Conservation (phyloP, 2,113 vertebrate species). For the Mesoclemmys tuberculata region DNA sequence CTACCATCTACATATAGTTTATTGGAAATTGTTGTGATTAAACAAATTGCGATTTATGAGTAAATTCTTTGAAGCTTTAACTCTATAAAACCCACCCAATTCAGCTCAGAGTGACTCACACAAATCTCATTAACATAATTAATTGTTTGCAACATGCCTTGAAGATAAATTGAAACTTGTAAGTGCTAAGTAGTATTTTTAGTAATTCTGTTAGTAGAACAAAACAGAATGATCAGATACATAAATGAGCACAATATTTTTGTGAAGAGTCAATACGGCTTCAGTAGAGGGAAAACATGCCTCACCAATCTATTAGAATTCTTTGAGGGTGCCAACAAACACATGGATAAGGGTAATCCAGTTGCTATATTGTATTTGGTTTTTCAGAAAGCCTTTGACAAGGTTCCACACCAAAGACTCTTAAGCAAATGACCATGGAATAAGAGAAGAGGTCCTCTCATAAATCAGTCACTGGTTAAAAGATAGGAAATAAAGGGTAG, state of each 20-base stretch:
- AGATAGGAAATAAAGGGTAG: neutral
- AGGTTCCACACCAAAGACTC: neutral
- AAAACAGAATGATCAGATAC: no score
- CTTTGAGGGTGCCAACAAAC: no score
- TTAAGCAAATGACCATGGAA: neutral
- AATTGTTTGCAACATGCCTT: neutral
- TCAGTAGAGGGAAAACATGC: no score
- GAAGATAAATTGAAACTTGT: neutral
- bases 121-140: neutral
- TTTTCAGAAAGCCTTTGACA: neutral
- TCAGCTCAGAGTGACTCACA: neutral
- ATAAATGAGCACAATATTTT: no score
- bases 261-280: no score
- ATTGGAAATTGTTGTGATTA: neutral
- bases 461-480: neutral
- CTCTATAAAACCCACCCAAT: neutral
- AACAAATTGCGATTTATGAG: neutral
- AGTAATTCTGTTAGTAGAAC: no score
- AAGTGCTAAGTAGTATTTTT: no score
- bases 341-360: no score
- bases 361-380: no score
- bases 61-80: neutral
- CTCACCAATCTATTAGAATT: no score
- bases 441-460: neutral
- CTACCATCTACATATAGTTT: neutral